phyloP scores from a whole-genome alignment of 2,888 invertebrate species.

The Chironomus tentans region DNA sequence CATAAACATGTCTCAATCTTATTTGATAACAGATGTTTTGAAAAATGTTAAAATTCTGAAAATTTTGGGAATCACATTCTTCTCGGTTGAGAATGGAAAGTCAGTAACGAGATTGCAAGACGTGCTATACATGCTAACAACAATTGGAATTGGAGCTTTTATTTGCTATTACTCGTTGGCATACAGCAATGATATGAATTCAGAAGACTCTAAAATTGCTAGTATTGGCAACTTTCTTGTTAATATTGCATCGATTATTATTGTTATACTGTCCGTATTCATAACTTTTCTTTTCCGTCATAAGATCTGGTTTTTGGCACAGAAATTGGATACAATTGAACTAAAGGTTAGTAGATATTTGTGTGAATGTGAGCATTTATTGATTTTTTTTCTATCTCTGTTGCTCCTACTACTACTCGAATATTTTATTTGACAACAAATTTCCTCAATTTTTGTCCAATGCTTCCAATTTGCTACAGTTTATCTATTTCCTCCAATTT shows the following conservation, averaged over 20 bases:
- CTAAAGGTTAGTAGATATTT: not conserved
- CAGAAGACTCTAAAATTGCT: not conserved
- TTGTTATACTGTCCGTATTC: not conserved
- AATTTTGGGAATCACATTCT: not conserved
- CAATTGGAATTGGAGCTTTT: not conserved
- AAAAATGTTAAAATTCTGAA: not conserved
- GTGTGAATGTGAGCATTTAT: too few species aligned
- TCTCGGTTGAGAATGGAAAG: constrained; percentile 1
- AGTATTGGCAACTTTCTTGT: not conserved
- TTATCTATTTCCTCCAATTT: too few species aligned
- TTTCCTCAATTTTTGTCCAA: not conserved
- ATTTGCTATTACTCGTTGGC: not conserved
- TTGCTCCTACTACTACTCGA: too few species aligned
- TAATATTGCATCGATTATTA: not conserved
- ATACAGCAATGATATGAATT: not conserved
- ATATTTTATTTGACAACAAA: too few species aligned
- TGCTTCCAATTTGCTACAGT: too few species aligned
- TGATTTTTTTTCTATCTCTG: too few species aligned
- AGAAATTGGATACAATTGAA: not conserved
- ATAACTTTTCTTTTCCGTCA: not conserved
- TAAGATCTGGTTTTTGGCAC: not conserved
- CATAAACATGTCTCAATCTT: not conserved
- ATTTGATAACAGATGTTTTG: not conserved
- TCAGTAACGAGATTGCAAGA: constrained; percentile 4
- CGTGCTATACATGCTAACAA: not conserved